A percentile compares a stretch with the other conserved stretches of the same genome.
Conservation (phyloP, 2,888 invertebrate species). For the Desoria tigrina region DNA sequence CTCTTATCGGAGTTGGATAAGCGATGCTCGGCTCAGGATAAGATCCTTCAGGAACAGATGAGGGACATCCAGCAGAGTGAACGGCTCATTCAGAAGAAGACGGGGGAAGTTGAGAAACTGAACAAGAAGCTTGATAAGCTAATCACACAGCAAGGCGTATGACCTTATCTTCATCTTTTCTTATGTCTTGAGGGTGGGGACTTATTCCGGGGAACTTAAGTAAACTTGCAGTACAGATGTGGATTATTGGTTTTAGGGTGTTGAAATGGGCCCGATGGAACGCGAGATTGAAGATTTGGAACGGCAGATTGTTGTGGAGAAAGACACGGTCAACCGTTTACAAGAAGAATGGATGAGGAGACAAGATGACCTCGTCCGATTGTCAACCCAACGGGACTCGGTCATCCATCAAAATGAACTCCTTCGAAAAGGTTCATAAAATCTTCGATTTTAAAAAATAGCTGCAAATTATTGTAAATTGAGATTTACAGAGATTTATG, state of each 20-base stretch:
- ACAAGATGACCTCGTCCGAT: conserved; percentile 70
- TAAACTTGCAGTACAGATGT: conserved; percentile 1
- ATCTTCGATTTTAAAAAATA: too few relatives aligned
- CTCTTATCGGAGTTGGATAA: conserved; percentile 55
- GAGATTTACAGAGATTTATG: not conserved
- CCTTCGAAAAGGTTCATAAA: conserved; percentile 71
- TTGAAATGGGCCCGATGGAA: conserved; percentile 62
- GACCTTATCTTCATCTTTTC: not conserved
- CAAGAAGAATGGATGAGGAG: conserved; percentile 76
- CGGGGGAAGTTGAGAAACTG: conserved; percentile 60
- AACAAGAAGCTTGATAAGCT: conserved; percentile 62
- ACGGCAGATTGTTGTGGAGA: conserved; percentile 65
- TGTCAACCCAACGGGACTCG: conserved; percentile 69
- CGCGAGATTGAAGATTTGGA: conserved; percentile 68
- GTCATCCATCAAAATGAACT: conserved; percentile 71
- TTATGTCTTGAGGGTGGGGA: too few relatives aligned
- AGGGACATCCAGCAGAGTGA: conserved; percentile 60
- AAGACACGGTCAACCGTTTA: conserved; percentile 65
- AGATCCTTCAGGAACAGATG: conserved; percentile 39
- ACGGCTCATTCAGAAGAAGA: conserved; percentile 59
- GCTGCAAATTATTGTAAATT: too few relatives aligned
- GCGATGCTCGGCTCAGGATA: conserved; percentile 58
- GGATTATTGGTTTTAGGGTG: too few relatives aligned
- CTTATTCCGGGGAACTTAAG: not conserved
- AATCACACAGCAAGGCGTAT: conserved; percentile 60